Base-by-base conservation (phyloP, 1,140 invertebrate species). In the Acromyrmex heyeri region DNA sequence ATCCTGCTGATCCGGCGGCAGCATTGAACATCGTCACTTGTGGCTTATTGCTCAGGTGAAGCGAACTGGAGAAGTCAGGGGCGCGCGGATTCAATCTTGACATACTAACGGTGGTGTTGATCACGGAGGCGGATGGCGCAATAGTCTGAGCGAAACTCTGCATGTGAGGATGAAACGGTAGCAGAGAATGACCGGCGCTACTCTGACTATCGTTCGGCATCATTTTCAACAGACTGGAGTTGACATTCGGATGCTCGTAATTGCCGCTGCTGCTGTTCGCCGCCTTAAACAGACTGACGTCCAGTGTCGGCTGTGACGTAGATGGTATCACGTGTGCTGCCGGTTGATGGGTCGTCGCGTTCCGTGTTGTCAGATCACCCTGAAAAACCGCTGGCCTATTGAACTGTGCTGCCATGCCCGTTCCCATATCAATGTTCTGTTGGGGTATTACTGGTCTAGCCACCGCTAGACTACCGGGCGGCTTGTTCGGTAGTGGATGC, bases 81-180 rank as follows among this genome's bases (percentile, higher is more conserved):
- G 98, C 98, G 91, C 98, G 97, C 1, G 98, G 98, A 95, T 99
- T 99, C 70, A 99, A 96, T 70, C 98, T 96, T 53, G 98, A 98
- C 95, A 97, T 97, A 88, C 95, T 96, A 86, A 96, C 96, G 70
- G 93, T 96, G 75, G 92, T 96, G 91, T 94, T 95, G n/a, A 67
- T 81, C 30, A 95, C 95, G 7, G 90, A 91, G 1, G 92, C 91
- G 1, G 94, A 92, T 14, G 95, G 94, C 16, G 91, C 87, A 10
- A 92, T 93, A 18, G 93, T 93, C 69, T 95, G 95, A 1, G 95
- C 91, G 75, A 93, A 95, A 81, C 93, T 96, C 76, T 93, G 94
- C 88, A 96, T 93, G 67, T 95, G 94, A 24, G 94, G 94, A 34
- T 94, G 95, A 38, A 93, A 94, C 10, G 94, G 91, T 24, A 94